These are phyloP conservation scores for Ceratitis capitata DNA, from an alignment of 1,140 invertebrate species.

Conservation along the genomic window DNA sequence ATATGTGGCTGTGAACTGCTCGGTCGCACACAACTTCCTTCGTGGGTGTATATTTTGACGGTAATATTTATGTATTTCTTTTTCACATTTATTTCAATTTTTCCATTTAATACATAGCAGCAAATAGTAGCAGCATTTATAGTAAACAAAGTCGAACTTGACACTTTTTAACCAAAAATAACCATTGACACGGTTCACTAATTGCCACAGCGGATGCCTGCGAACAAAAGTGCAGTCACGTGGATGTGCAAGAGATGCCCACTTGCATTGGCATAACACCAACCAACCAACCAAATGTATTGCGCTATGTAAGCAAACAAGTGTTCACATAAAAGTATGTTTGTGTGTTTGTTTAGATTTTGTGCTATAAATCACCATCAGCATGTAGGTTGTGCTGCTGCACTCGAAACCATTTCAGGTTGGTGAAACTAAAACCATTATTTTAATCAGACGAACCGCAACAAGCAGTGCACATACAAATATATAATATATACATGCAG, in stretches of 20 bases:
- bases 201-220: slow-evolving; percentile 22
- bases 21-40: background rate
- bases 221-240: background rate
- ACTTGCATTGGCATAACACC: background rate
- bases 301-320: too few species aligned
- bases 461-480: background rate
- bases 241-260: background rate
- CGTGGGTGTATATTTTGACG: background rate
- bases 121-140: too few species aligned
- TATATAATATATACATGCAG: background rate
- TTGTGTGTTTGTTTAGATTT: background rate
- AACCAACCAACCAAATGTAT: background rate
- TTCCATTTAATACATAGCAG: too few species aligned
- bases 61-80: background rate
- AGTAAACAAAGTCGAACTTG: slow-evolving; percentile 4
- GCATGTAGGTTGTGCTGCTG: slow-evolving; percentile 1
- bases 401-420: background rate
- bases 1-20: too few species aligned
- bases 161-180: background rate
- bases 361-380: slow-evolving; percentile 3
- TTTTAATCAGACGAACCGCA: background rate
- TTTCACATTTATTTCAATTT: background rate
- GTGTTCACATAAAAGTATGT: background rate
- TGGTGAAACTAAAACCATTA: background rate
- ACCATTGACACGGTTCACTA: slow-evolving; percentile 15